Evolutionary conservation across 1,140 invertebrate genomes (phyloP), one percentile per base, ranked within the genome.

Genomic region (Heliconius eleuchia): DNA sequence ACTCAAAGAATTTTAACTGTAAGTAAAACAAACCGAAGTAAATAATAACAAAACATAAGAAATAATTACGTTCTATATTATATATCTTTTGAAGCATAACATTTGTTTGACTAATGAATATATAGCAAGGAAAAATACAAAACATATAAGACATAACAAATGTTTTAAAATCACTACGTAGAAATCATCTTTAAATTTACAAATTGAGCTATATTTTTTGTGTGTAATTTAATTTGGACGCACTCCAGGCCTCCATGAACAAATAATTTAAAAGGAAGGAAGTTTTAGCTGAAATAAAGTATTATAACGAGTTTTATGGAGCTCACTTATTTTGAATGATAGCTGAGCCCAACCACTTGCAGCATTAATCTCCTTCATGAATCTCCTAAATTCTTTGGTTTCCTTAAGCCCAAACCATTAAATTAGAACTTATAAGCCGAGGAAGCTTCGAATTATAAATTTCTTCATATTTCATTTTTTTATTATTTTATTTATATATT

Each of bases 211-310:
- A 84, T 86, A 86, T 86, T 89, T 87, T 86, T 87, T 85, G 85
- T 86, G 89, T 88, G 88, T 91, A 92, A 94, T 94, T 90, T 88
- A 92, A 94, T 92, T 92, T 92, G 89, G 91, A 92, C 81, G 83
- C 76, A 86, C 82, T 89, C 90, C 91, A 94, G 42, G 86, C 81
- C 88, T 87, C 85, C 76, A 81, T 87, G 85, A 88, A 87, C 85
- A 92, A 91, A 92, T 91, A 88, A 91, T 92, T 94, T 92, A 90
- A 92, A 87, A 88, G 88, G 84, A 82, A 89, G 85, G 86, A 85
- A 92, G 89, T 90, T 94, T 90, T 90, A 92, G 88, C 89, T 88
- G 83, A 90, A 91, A 93, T 93, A 92, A 92, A 91, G 88, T 92
- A 93, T 91, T 88, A 92, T 91, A 92, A 90, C 83, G 87, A 90